Base-by-base conservation (phyloP, 2,888 invertebrate genomes). In the Lepidocyrtinus sp. region DNA sequence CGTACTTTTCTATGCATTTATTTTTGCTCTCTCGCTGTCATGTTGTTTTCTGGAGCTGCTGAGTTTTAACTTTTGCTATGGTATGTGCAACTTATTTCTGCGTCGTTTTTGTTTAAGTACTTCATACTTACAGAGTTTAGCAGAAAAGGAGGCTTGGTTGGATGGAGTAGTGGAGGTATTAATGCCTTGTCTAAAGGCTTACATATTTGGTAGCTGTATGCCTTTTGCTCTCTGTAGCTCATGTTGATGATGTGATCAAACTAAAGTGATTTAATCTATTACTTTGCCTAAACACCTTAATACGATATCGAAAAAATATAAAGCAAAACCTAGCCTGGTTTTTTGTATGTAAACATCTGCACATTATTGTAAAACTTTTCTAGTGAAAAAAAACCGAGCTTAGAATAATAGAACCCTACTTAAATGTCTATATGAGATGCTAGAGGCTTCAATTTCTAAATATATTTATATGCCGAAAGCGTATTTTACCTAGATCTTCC, bases 401-500 rank as follows among this genome's bases (percentile, higher is more conserved):
- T 27, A 59, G 61, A 19, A 55, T 9, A 59, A 36, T 59, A 26
- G 25, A 55, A 50, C 65, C 65, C 5, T 19, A 19, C 65, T 65
- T 19, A 62, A 24, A 62, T 1, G 17, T 63, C 27, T 63, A 2
- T 65, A 19, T 45, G 45, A 36, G 5, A 5, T 36, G 12, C 36
- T 12, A 36, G 36, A 36, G 36, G 12, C 36, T 36, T 36, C 36
- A 27, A 45, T 36, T 63, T 65, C 24, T 26, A 65, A 15, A 46
- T 46, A 59, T 77, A 71, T 50, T 61, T 64, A 76, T 50, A 26
- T 27, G 45, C 24, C 24, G 27, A 61, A 36, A 25, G 12, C 36
- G n/a, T 70, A 45, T n/a, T 67, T 64, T 76, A 69, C 68, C 63
- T 70, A 50, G 50, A 77, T 77, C 65, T 77, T 77, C 76, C 76